Evolutionary conservation across 2,113 vertebrate species (phyloP).

Genomic region (Prionailurus bengalensis): DNA sequence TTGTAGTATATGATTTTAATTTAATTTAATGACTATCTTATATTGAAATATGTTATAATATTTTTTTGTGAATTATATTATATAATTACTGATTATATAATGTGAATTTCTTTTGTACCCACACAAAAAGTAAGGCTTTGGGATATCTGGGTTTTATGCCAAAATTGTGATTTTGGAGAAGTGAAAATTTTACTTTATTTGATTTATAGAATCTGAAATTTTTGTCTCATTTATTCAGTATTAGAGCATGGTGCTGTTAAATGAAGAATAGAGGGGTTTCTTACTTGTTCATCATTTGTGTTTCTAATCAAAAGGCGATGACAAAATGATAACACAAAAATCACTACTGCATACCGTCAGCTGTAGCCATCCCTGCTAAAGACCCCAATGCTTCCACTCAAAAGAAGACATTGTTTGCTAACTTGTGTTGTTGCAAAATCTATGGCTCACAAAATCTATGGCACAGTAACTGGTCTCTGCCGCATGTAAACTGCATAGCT

Average conservation of each 20-base stretch:
- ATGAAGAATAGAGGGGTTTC: background rate
- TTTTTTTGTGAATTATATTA: background rate
- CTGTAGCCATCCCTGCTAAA: background rate
- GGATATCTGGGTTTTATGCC: background rate
- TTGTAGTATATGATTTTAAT: background rate
- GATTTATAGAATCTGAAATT: background rate
- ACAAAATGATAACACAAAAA: background rate
- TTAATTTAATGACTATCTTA: background rate
- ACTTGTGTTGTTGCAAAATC: background rate
- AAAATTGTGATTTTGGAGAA: conserved; percentile 30
- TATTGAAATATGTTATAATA: background rate
- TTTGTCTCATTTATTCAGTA: background rate
- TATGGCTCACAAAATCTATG: background rate
- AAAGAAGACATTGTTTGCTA: background rate
- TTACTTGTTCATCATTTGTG: background rate
- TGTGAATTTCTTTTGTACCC: background rate
- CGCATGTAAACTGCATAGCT: background rate
- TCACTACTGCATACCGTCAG: background rate
- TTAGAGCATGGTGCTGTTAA: background rate
- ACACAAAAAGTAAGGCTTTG: background rate
- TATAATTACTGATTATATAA: background rate
- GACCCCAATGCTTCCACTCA: background rate
- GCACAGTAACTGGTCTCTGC: background rate
- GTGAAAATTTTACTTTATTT: background rate
- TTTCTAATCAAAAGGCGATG: background rate